These are phyloP conservation scores for Orgyia antiqua DNA, from an alignment of 2,888 invertebrate genomes.

Conservation along the genomic window DNA sequence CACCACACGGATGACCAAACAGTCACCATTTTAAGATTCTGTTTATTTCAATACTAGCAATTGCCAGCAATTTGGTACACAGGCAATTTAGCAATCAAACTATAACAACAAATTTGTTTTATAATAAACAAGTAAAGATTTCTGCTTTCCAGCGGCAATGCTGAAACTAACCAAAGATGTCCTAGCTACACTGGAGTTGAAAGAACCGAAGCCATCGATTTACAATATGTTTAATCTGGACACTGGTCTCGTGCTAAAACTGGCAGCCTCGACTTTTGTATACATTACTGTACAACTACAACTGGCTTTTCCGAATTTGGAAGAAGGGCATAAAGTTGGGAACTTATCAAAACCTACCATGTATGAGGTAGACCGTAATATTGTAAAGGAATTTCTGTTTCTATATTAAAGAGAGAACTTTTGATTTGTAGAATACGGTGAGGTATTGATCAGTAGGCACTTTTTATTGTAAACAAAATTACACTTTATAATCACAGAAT, in stretches of 20 bases:
- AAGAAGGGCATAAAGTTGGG: conserved; percentile 13
- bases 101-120: too few species aligned
- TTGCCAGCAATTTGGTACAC: too few species aligned
- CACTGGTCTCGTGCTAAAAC: conserved; percentile 31
- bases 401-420: too few species aligned
- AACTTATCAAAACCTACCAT: conserved; percentile 11
- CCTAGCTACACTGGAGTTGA: conserved; percentile 30
- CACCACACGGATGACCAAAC: too few species aligned
- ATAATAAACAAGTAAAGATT: too few species aligned
- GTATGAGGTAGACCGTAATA: conserved; percentile 7
- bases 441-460: too few species aligned
- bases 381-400: conserved; percentile 16
- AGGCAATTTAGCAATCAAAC: too few species aligned
- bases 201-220: conserved; percentile 29
- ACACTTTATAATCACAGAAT: too few species aligned
- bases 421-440: too few species aligned
- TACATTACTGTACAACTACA: conserved; percentile 54
- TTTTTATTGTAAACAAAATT: too few species aligned
- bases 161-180: conserved; percentile 38
- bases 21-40: too few species aligned
- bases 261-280: conserved; percentile 44
- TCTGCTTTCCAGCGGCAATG: conserved; percentile 42
- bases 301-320: conserved; percentile 33
- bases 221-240: conserved; percentile 38
- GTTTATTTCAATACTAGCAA: too few species aligned